Base-by-base conservation (phyloP, 1,140 invertebrate species). In the Drosophila dunni region DNA sequence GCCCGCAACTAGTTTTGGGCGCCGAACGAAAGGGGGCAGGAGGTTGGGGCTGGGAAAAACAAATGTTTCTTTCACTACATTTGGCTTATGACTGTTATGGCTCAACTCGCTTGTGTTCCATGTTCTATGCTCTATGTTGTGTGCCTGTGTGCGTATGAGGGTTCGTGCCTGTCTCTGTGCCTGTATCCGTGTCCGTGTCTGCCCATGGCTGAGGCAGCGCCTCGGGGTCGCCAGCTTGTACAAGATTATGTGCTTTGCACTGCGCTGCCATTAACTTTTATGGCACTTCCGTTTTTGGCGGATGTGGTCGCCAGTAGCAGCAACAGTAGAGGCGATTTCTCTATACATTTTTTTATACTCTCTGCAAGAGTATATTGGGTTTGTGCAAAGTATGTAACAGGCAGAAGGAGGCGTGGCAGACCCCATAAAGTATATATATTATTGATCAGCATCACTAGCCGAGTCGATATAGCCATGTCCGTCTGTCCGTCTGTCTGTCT, bases 241-340 rank as follows among this genome's bases (percentile, higher is more conserved):
- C 84, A 82, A 88, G 83, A 88, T 88, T 88, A 89, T 88, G 77
- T 88, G 82, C 82, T 86, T 89, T 78, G 73, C 83, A 69, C 65
- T 89, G 77, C 61, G 86, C 77, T 66, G 79, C 77, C 81, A 90
- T 90, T 90, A 90, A 90, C 77, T 90, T 90, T 90, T 90, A 90
- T 90, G 86, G 86, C 86, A 90, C 86, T 90, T 90, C 86, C 86
- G 86, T 80, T 86, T 80, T 86, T 75, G 67, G 56, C 81, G 86
- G 86, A 90, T 90, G 86, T 90, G 70, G 81, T 53, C 79, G 77
- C 50, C 24, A 15, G 42, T 42, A 36, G 42, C 48, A 42, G 33
- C n/a, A 44, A 54, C 44, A 56, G 20, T 20, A 58, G 51, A 29
- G 33, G 51, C 48, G 24, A 29, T 29, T 29, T 29, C 24, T 29